phyloP scores from a whole-genome alignment of 2,113 vertebrate species.

The Butastur rufipennis region DNA sequence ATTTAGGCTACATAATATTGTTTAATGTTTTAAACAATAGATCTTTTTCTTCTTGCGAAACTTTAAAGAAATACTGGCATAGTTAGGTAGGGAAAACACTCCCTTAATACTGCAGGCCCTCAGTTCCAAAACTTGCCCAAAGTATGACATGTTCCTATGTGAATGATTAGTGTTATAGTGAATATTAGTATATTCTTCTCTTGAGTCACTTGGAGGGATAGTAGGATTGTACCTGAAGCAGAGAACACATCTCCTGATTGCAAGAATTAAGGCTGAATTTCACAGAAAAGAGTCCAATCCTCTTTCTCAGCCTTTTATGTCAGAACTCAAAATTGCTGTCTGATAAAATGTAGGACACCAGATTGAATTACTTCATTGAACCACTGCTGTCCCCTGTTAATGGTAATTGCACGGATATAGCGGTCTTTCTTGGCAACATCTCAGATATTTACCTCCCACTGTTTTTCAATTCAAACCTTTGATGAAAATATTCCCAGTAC shows the following conservation, averaged over 20 bases:
- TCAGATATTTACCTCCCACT: slow-evolving; percentile 87
- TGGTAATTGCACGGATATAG: slow-evolving; percentile 83
- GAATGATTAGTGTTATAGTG: neutral
- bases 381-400: slow-evolving; percentile 80
- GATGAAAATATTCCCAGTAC: slow-evolving; percentile 86
- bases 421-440: slow-evolving; percentile 80
- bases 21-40: neutral
- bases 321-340: slow-evolving; percentile 74
- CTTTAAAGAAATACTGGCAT: neutral
- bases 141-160: neutral
- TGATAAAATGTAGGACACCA: slow-evolving; percentile 85
- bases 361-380: slow-evolving; percentile 85
- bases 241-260: slow-evolving; percentile 56
- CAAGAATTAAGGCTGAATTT: slow-evolving; percentile 64
- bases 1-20: neutral
- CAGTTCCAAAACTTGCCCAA: neutral
- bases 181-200: slow-evolving; percentile 4
- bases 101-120: neutral
- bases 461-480: slow-evolving; percentile 89
- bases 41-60: neutral
- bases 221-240: neutral
- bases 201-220: neutral
- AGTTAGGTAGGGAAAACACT: neutral
- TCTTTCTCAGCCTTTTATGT: slow-evolving; percentile 73
- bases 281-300: slow-evolving; percentile 55